phyloP scores from a whole-genome alignment of 2,888 invertebrate genomes.

The Zonitis immaculata region DNA sequence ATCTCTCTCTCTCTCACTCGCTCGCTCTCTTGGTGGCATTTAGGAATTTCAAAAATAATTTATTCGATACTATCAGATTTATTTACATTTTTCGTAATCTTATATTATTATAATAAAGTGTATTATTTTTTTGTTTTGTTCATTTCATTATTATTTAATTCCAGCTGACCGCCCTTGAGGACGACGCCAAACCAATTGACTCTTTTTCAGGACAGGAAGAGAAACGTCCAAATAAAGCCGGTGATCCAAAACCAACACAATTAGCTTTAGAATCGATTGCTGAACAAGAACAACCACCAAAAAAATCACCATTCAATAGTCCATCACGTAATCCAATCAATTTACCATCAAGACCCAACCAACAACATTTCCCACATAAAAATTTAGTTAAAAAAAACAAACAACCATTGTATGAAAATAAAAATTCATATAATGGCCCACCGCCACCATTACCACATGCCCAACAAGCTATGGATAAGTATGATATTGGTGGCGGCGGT shows the following conservation, averaged over 20 bases:
- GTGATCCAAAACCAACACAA: constrained; percentile 62
- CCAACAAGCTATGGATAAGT: constrained; percentile 47
- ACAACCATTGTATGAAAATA: constrained; percentile 45
- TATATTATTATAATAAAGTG: not conserved
- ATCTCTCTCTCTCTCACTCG: not conserved
- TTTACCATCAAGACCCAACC: constrained; percentile 45
- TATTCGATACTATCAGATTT: not conserved
- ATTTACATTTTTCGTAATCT: constrained; percentile 6
- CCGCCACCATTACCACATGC: constrained; percentile 60
- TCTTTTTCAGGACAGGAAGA: constrained; percentile 55
- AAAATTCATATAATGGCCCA: constrained; percentile 68
- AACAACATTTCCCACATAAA: constrained; percentile 48
- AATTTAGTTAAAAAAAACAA: constrained; percentile 54
- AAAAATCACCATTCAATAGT: constrained; percentile 50
- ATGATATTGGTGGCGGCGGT: constrained; percentile 38
- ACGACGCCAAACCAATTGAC: constrained; percentile 64
- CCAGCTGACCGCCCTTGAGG: constrained; percentile 42
- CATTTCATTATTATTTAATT: constrained; percentile 21
- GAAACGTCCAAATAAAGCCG: constrained; percentile 55
- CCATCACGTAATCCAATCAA: constrained; percentile 36
- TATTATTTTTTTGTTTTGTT: not conserved
- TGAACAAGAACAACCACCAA: constrained; percentile 57
- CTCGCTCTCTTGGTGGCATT: not conserved
- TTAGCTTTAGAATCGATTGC: constrained; percentile 64
- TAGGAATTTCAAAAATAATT: no score